These are phyloP conservation scores for Synanthedon tipuliformis DNA, from an alignment of 2,888 invertebrate genomes.

Conservation along the genomic window DNA sequence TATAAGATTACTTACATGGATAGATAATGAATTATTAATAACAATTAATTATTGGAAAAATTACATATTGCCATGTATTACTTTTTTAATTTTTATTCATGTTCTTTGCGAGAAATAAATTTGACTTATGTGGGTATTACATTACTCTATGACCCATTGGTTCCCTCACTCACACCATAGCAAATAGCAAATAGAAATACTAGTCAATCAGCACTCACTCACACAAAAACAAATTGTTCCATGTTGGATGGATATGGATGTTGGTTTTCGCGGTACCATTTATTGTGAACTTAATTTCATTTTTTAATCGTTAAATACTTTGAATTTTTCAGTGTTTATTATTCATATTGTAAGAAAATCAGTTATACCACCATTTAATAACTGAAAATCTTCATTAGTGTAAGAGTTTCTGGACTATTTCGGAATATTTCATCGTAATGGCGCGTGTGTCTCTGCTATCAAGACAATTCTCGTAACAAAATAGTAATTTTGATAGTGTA, in stretches of 20 bases:
- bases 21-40: too few species aligned
- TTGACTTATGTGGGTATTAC: too few species aligned
- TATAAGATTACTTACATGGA: too few species aligned
- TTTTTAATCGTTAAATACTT: constrained; percentile 20
- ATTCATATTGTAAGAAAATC: constrained; percentile 19
- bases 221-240: constrained; percentile 18
- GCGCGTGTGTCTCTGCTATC: constrained; percentile 50
- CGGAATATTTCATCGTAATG: constrained; percentile 27
- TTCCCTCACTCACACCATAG: too few species aligned
- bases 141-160: too few species aligned
- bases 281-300: constrained; percentile 45
- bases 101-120: too few species aligned
- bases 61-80: too few species aligned
- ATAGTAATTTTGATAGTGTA: constrained; percentile 44
- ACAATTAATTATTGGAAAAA: too few species aligned
- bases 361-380: constrained; percentile 11
- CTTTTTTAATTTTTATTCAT: too few species aligned
- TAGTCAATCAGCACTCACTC: constrained; percentile 8
- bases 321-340: constrained; percentile 14
- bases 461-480: constrained; percentile 48
- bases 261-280: constrained; percentile 54
- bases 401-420: neutral
- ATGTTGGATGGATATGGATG: constrained; percentile 10
- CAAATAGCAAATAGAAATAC: too few species aligned
- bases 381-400: neutral